Evolutionary conservation across 1,140 invertebrate species (phyloP), one percentile per base, ranked within the genome.

Genomic region (Acromyrmex echinatior): DNA sequence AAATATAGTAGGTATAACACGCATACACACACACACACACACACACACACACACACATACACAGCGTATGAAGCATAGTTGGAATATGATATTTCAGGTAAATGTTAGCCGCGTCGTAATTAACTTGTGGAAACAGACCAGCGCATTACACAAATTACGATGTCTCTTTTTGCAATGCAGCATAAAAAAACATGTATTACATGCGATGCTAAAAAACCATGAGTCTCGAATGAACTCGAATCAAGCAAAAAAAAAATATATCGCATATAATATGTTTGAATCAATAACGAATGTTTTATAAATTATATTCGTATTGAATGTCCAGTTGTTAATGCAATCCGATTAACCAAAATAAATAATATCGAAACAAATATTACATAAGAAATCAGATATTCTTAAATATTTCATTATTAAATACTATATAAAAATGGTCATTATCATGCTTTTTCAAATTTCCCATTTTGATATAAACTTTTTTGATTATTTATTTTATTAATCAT

Each of bases 81-180:
- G 31, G n/a, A 39, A 56, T 70, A 81, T 70, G 35, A n/a, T 56
- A 81, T 70, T 81, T 21, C n/a, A 31, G 6, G 9, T 78, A 63
- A 70, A 70, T 80, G 63, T 80, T 28, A 80, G 51, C 21, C 1
- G 21, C 21, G 21, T 39, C 0, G 49, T 70, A 70, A 81, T 81
- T 70, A 80, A 80, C 31, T 18, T 56, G 62, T 16, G n/a, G 7
- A 80, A 80, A 68, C 51, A 56, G 14, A 81, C 65, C 31, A 28
- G 12, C 49, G n/a, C 62, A 80, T 80, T 66, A 66, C 39, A 80
- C 31, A 80, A 80, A 80, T 80, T 80, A 80, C 49, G 12, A 12
- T 80, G 14, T 68, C 31, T 12, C 31, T 80, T 80, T 56, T 56
- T 35, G 25, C 45, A 79, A 12, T 6, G 28, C n/a, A 18, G 4